Evolutionary conservation across 2,888 invertebrate species (phyloP), one percentile per base, ranked within the genome.

Genomic region (Drosophila colorata): DNA sequence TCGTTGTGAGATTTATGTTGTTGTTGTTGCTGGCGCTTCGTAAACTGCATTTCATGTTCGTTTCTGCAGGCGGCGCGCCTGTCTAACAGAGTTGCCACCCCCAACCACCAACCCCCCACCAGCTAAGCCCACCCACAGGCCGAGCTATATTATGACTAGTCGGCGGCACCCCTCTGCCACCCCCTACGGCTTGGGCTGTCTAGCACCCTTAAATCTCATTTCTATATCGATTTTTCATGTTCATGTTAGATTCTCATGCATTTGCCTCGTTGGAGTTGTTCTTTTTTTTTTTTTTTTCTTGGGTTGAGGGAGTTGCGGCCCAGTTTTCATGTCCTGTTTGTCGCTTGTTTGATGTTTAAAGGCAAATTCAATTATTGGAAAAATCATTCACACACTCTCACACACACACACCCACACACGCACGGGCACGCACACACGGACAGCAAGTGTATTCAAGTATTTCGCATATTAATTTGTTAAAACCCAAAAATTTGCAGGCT

Each of bases 161-260:
- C 51, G 38, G 11, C 40, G 20, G 14, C 31, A 47, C 41, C 25
- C 38, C 35, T 23, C 16, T 11, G 9, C 33, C 31, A 13, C 47
- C 28, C 37, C 18, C 40, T 20, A 35, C 40, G 35, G 49, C 11
- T 57, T 52, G 41, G 58, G 48, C 60, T 70, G 81, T 82, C 87
- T 82, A 80, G 78, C 88, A 88, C 86, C 86, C 86, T 88, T 86
- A 86, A 86, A 87, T 88, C 82, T 78, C 80, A 76, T 85, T 79
- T 88, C 80, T 87, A 60, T 88, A 86, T 86, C 88, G 86, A 86
- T 86, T 86, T 86, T 86, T 69, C 86, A 84, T 80, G 84, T 65
- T 79, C 85, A 85, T 70, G 80, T 82, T 65, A 71, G 74, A 77
- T 75, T 78, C 75, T 74, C 77, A 71, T 78, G 72, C 79, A 74